Evolutionary conservation across 2,113 vertebrate genomes (phyloP).

Genomic region (Axis porcinus): DNA sequence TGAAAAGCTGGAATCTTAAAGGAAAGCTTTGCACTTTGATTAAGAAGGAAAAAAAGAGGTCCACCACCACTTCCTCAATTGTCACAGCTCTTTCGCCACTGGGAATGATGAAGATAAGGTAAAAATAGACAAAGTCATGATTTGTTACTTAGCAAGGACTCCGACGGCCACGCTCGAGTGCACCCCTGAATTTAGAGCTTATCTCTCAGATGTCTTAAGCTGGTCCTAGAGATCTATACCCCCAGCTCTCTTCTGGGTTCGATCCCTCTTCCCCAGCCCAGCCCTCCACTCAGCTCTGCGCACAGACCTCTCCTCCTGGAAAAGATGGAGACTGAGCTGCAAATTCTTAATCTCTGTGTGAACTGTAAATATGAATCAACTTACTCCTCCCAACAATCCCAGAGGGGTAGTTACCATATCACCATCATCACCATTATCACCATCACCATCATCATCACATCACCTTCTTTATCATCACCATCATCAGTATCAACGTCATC

Average conservation of each 20-base stretch:
- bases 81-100: neutral
- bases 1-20: neutral
- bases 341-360: neutral
- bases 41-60: neutral
- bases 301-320: neutral
- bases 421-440: rapidly evolving
- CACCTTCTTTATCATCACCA: rapidly evolving
- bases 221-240: no score
- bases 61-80: slow-evolving; percentile 43
- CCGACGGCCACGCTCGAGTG: rapidly evolving
- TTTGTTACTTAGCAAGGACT: neutral
- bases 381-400: neutral
- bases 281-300: neutral
- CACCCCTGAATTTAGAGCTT: rapidly evolving
- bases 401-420: no score
- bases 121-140: rapidly evolving
- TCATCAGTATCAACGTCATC: rapidly evolving
- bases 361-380: neutral
- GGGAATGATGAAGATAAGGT: neutral
- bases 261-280: no score
- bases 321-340: neutral
- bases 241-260: no score
- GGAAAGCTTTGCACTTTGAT: slow-evolving; percentile 32
- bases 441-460: rapidly evolving
- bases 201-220: rapidly evolving